Base-by-base conservation (phyloP, 2,797 vertebrate species). In the Clarias fuscus region DNA sequence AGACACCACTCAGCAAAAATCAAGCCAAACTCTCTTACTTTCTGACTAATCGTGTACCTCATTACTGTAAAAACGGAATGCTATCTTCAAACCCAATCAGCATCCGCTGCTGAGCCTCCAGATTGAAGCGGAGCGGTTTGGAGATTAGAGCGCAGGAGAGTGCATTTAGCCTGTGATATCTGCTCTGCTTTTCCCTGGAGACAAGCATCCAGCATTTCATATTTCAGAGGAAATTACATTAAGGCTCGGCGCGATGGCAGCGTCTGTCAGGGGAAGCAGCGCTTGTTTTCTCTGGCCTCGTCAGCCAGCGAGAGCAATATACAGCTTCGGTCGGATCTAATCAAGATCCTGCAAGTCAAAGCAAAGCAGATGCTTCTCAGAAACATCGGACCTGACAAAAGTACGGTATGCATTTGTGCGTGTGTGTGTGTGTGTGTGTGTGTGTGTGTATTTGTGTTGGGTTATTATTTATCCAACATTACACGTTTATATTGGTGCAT, bases 181-280 rank as follows among this genome's bases (percentile, higher is more conserved):
- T 87, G 82, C 89, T 91, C 90, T 80, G 86, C 90, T 89, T 93
- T 91, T 90, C 86, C 91, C 89, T 91, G 90, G 91, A 93, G 92
- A 93, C 86, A 85, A 90, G 91, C 90, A 91, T 90, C 87, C 87
- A 92, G 91, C 89, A 93, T 94, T 94, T 94, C 92, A 92, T 93
- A 94, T 95, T 94, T 94, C 92, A 94, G 89, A 95, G 93, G 90
- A 94, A 95, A 96, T 94, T 91, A 93, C 93, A 93, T 95, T 94
- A 94, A 88, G 88, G 92, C 88, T 87, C 88, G 91, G 91, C 90
- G 90, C 92, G 85, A 82, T 85, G 90, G 85, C 82, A 82, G 89
- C 88, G 88, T 86, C 91, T 94, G 93, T 94, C 94, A 95, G 91
- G 88, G 91, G 82, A 89, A 93, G 92, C 93, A 89, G 85, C 76